Conservation (phyloP, 1,140 invertebrate genomes). For the Cephus cinctus region DNA sequence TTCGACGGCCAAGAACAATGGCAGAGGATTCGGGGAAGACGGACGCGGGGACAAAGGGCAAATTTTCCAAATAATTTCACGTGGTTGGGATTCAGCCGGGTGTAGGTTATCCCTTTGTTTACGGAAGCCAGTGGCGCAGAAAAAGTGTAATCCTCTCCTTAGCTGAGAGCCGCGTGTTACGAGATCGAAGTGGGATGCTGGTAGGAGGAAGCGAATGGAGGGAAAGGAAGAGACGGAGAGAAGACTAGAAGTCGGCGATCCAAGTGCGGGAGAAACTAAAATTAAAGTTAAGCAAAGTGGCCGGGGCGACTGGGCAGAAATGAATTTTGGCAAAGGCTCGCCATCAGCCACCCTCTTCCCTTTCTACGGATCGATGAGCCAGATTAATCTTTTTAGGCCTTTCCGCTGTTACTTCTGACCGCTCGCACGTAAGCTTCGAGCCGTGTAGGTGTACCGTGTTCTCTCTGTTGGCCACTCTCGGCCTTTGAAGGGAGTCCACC, state of each 20-base stretch:
- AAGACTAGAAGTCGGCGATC: constrained; percentile 23
- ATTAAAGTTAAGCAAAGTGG: constrained; percentile 30
- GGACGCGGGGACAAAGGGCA: constrained; percentile 30
- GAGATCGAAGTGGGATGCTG: neutral
- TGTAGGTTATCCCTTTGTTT: constrained; percentile 6
- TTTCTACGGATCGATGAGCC: constrained; percentile 39
- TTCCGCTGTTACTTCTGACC: constrained; percentile 28
- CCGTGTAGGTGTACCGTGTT: neutral
- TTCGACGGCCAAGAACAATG: constrained; percentile 16
- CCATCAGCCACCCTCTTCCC: constrained; percentile 15
- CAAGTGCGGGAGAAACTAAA: constrained; percentile 22
- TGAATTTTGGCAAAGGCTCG: constrained; percentile 40
- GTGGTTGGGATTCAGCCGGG: neutral
- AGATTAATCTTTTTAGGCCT: constrained; percentile 43
- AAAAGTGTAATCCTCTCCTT: constrained; percentile 23
- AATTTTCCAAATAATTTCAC: constrained; percentile 49
- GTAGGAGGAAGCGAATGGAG: neutral
- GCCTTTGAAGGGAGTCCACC: no score
- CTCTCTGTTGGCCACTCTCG: no score
- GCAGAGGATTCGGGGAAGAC: neutral
- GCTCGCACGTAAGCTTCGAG: constrained; percentile 23
- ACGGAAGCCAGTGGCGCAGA: constrained; percentile 24
- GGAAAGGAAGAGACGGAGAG: constrained; percentile 11
- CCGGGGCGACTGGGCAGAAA: constrained; percentile 20
- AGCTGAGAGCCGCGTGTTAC: neutral